Base-by-base conservation (phyloP, 2,797 vertebrate species). In the Malacoraja senta region DNA sequence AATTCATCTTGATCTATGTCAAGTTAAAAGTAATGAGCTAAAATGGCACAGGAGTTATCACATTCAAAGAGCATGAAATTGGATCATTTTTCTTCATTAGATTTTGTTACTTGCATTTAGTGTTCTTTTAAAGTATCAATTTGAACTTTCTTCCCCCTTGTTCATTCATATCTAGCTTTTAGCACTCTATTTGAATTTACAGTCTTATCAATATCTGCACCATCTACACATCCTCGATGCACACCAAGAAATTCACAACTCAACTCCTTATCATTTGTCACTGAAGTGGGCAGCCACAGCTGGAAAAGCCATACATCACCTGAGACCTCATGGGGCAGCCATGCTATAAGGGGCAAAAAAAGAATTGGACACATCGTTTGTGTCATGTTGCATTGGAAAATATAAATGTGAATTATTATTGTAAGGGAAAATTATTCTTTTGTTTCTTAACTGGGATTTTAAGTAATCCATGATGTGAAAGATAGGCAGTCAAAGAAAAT, bases 41-140 rank as follows among this genome's bases (percentile, higher is more conserved):
- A 94, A 95, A 94, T 93, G 94, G 95, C 94, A 94, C 95, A 95
- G 94, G 94, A 94, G 94, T 95, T 95, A 95, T 94, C 94, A 95
- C 84, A 94, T 94, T 93, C 95, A 94, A 94, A 15, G 94, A 93
- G 93, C 61, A 94, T 44, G 53, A 94, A 94, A 94, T 91, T 53
- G 93, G 94, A 94, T 94, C 15, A 1, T 95, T 96, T 94, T 94
- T 95, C 95, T 94, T 95, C 94, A 94, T 95, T 94, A 95, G 93
- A 61, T 19, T 17, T 61, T 21, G 38, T 38, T 93, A 93, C 94
- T 32, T 93, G 93, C 93, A 93, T 74, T 94, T 17, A 0, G 58
- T 93, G 93, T 44, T 92, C 90, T 76, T 90, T 92, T 76, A 76
- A 92, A 92, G 71, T 92, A 92, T 92, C 90, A 76, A 76, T 92